Percentiles rank a stretch among this genome's conserved stretches.
phyloP scores from a whole-genome alignment of 2,797 vertebrate species.

The Amazonetta brasiliensis region DNA sequence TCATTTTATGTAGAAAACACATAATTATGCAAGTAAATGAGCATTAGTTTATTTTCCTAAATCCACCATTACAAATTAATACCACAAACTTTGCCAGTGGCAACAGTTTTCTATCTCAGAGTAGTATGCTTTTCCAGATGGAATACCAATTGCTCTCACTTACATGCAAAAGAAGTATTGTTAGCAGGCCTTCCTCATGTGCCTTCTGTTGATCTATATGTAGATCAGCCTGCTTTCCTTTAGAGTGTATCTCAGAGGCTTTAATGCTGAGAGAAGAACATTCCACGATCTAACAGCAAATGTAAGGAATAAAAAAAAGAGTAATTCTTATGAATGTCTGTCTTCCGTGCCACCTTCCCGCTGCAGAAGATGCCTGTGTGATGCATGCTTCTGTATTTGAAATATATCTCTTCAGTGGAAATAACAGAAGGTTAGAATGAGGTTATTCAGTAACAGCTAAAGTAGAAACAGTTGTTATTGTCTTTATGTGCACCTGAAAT shows the following conservation, averaged over 20 bases:
- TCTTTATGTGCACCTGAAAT: neutral
- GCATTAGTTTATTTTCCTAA: slow-evolving; percentile 59
- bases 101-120: slow-evolving; percentile 40
- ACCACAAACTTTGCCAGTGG: slow-evolving; percentile 34
- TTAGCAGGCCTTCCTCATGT: slow-evolving; percentile 21
- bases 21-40: slow-evolving; percentile 67
- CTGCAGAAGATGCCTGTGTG: neutral
- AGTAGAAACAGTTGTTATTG: neutral
- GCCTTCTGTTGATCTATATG: slow-evolving; percentile 33
- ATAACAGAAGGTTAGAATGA: neutral
- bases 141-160: slow-evolving; percentile 30
- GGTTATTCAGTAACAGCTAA: neutral
- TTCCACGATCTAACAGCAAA: neutral
- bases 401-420: neutral
- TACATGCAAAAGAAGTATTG: slow-evolving; percentile 17
- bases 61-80: slow-evolving; percentile 72
- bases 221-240: slow-evolving; percentile 14
- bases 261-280: neutral
- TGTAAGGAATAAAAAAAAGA: neutral
- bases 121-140: slow-evolving; percentile 19
- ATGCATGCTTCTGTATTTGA: neutral
- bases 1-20: slow-evolving; percentile 43
- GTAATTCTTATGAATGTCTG: neutral
- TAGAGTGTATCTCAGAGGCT: neutral
- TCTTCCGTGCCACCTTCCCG: neutral